Conservation (phyloP, 2,797 vertebrate species). For the Ctenopoma kingsleyae region DNA sequence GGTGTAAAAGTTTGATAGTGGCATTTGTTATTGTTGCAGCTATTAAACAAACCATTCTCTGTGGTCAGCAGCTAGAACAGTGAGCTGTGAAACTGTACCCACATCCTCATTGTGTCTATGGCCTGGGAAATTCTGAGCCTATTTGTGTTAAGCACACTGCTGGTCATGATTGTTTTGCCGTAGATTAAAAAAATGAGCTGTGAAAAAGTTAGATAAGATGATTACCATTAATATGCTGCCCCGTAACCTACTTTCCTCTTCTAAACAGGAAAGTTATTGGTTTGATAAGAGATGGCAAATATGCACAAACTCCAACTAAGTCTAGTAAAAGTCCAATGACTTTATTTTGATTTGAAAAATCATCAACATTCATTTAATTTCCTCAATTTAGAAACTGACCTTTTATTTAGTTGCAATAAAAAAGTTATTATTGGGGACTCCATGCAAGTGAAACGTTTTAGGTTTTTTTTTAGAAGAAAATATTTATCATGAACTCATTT, state of each 20-base stretch:
- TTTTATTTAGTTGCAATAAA: too few species aligned
- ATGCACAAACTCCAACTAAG: too few species aligned
- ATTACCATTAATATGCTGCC: background rate
- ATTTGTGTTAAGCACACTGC: constrained; percentile 17
- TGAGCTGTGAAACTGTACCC: constrained; percentile 52
- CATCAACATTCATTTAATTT: too few species aligned
- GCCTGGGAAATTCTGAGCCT: constrained; percentile 29
- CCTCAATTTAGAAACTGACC: too few species aligned
- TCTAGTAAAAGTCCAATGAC: too few species aligned
- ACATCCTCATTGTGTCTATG: constrained; percentile 57
- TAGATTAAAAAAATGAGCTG: background rate
- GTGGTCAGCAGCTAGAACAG: constrained; percentile 43
- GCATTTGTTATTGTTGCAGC: constrained; percentile 4
- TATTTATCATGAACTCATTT: too few species aligned
- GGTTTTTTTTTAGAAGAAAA: too few species aligned
- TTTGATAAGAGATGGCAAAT: too few species aligned
- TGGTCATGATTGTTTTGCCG: constrained; percentile 2
- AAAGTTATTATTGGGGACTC: too few species aligned
- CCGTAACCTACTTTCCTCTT: background rate
- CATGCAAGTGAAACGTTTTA: too few species aligned
- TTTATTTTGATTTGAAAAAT: too few species aligned
- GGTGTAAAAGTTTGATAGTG: background rate
- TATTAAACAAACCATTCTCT: constrained; percentile 14
- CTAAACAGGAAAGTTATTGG: background rate
- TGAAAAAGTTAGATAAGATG: constrained; percentile 1